Base-by-base conservation (phyloP, 2,797 vertebrate species). In the Crax fasciolata region DNA sequence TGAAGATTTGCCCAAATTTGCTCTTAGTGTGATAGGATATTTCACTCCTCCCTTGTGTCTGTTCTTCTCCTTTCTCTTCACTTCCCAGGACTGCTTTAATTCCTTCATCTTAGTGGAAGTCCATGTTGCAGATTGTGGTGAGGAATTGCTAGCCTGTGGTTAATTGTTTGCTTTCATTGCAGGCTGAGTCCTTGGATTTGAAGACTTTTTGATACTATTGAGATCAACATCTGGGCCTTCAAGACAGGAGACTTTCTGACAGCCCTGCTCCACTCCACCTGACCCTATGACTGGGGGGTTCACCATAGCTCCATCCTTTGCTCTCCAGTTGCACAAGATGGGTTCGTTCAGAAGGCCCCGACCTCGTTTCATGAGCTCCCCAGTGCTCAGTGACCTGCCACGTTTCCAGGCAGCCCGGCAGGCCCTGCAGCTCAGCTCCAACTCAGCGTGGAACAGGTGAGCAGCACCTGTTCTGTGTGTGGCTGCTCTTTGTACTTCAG, bases 331-430 rank as follows among this genome's bases (percentile, higher is more conserved):
- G 62, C 96, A 88, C 89, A 98, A 94, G 95, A 99, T 99, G 99
- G 99, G 99, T 95, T 99, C 99, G 0, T 99, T 99, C 96, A 98
- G 99, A 48, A 98, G 98, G 46, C 99, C 99, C 2, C 97, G 99
- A 13, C 98, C 99, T 0, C 99, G 99, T 28, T 99, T 99, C 96
- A 99, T 99, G 99, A 99, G 99, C 95, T 99, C 99, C 13, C 99
- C 99, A 0, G 99, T 99, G 39, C 98, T 99, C 93, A 99, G 99
- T 1, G 99, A 99, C 84, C 97, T 99, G 57, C 98, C 99, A 2
- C 98, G 99, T 1, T 99, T 99, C 98, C 98, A 99, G 24, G 99
- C 99, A 46, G 96, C 98, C 79, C 98, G 98, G 6, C 98, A 99
- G 38, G 92, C 98, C 1, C 82, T 99, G 49, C 99, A 99, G 96